Evolutionary conservation across 1,140 invertebrate species (phyloP).

Genomic region (Dendrolimus punctatus): DNA sequence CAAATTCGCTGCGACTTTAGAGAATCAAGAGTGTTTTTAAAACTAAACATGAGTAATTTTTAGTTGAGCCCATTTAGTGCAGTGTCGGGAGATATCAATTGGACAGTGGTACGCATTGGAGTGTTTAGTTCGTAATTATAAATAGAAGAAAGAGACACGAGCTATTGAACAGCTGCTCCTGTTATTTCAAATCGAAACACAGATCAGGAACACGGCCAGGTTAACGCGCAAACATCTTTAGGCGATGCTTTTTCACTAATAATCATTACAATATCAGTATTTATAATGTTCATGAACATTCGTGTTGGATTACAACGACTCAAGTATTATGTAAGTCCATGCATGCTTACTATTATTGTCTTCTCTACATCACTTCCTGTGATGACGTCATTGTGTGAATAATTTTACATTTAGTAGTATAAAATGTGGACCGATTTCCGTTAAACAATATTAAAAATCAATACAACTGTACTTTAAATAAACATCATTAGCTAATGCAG

Average conservation of each 20-base stretch:
- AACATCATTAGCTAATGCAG: no score
- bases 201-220: conserved; percentile 49
- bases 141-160: conserved; percentile 42
- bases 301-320: conserved; percentile 27
- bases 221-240: conserved; percentile 14
- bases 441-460: no score
- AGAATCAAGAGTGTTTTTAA: conserved; percentile 22
- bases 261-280: background rate
- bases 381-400: background rate
- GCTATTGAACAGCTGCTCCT: conserved; percentile 50
- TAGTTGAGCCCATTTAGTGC: conserved; percentile 25
- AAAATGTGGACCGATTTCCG: no score
- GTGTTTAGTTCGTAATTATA: conserved; percentile 41
- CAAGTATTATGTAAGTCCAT: conserved; percentile 30
- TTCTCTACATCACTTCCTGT: background rate
- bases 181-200: conserved; percentile 50
- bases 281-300: conserved; percentile 25
- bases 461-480: no score
- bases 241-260: background rate
- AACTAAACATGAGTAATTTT: conserved; percentile 29
- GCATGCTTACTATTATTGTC: background rate
- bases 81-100: conserved; percentile 34
- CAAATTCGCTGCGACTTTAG: conserved; percentile 19
- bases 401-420: no score
- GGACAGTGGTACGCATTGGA: conserved; percentile 38